Base-by-base conservation (phyloP, 2,113 vertebrate species). In the Petromus typicus region DNA sequence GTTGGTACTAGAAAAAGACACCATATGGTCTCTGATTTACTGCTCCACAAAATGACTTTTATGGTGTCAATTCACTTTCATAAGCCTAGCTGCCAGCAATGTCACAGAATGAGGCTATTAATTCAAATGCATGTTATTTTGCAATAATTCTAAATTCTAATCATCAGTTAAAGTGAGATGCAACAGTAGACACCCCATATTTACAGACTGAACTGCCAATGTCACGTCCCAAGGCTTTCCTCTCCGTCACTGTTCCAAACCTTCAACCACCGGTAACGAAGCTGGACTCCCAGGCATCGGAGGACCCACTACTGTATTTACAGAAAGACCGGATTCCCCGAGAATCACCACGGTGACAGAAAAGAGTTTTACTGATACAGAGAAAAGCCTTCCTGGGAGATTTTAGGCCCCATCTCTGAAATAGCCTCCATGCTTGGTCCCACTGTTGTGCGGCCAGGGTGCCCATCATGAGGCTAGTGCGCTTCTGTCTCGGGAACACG, bases 41-140 rank as follows among this genome's bases (percentile, higher is more conserved):
- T 86, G 30, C 22, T 84, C 40, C 61, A 7, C 83, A 89, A 95
- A 97, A 89, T 94, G 40, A 32, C 23, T 94, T 97, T 95, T 86
- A 93, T 27, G 94, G 12, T 71, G 82, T 66, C 63, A 67, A 78
- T 90, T 87, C 89, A 93, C 92, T 97, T 97, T 95, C 66, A 92
- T 45, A 87, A 95, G 40, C 45, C 14, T 90, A 94, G 95, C 23
- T 66, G 40, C 85, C 76, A 93, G 63, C 25, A 90, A 92, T 93
- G 80, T 64, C 97, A 86, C 40, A 86, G 45, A 80, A 81, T 40
- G 63, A 92, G 43, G 43, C 20, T 91, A 93, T 78, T 90, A 91
- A 71, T 48, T 91, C 63, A 67, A 92, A 56, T 66, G 82, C 61
- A 40, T 61, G 25, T n/a, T 96, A 57, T 91, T 94, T 30, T 82